A percentile compares a stretch with the other conserved stretches of the same genome.
These are phyloP conservation scores for silkworm (Bombyx mori) DNA, from an alignment of 1,140 invertebrate species.

Conservation along the genomic window DNA sequence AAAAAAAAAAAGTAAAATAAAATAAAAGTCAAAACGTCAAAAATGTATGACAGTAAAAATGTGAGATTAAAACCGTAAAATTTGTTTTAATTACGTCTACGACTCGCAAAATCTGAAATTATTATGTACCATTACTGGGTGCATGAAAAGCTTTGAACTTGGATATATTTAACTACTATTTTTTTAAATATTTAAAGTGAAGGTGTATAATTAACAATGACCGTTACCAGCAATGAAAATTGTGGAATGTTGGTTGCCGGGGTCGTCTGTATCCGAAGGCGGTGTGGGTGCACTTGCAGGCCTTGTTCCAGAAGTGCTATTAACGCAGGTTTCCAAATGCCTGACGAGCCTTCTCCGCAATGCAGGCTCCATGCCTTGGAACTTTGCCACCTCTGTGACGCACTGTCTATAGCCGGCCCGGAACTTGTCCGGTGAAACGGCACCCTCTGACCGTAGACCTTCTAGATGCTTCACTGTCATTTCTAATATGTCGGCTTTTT, in stretches of 20 bases:
- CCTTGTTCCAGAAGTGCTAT: constrained; percentile 38
- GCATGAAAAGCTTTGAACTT: no score
- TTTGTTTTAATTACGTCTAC: no score
- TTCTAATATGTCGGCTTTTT: constrained; percentile 97
- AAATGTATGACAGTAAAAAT: no score
- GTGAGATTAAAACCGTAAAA: no score
- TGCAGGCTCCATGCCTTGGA: constrained; percentile 79
- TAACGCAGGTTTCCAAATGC: constrained; percentile 81
- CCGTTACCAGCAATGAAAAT: constrained; percentile 55
- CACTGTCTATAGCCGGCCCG: constrained; percentile 91
- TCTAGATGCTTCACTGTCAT: constrained; percentile 96
- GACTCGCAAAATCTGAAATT: no score
- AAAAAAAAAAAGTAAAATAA: no score
- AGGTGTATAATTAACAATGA: background rate
- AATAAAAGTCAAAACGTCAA: no score
- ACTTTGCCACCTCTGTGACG: constrained; percentile 85
- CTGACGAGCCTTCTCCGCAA: constrained; percentile 80
- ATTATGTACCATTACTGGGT: no score
- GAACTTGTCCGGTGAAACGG: constrained; percentile 88
- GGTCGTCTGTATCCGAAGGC: constrained; percentile 72
- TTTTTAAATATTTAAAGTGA: no score
- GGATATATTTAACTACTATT: no score
- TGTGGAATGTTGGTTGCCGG: constrained; percentile 52
- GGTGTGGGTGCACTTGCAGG: constrained; percentile 72
- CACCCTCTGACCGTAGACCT: constrained; percentile 82